Conservation (phyloP, 2,888 invertebrate species). For the Smittia aterrima region DNA sequence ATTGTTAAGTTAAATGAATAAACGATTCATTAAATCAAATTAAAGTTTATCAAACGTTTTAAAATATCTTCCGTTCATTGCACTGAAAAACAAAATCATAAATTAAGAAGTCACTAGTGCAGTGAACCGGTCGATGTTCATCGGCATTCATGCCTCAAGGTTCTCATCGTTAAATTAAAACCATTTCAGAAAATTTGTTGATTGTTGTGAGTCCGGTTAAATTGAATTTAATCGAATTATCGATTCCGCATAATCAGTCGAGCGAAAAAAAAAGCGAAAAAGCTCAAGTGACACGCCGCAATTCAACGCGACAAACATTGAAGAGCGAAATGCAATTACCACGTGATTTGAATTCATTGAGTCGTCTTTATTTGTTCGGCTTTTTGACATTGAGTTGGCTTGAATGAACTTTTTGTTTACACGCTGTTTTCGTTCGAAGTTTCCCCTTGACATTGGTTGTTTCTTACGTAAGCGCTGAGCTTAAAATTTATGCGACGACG, state of each 20-base stretch:
- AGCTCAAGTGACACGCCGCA: not conserved
- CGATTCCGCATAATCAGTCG: not conserved
- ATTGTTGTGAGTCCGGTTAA: not conserved
- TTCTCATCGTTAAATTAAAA: too few relatives aligned
- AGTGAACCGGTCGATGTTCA: too few relatives aligned
- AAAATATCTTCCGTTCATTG: too few relatives aligned
- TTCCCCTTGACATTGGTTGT: constrained; percentile 12
- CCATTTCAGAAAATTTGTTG: not conserved
- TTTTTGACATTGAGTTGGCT: not conserved
- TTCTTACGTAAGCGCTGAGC: not conserved
- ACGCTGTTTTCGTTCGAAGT: not conserved
- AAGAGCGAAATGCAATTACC: not conserved
- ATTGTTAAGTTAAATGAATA: too few relatives aligned
- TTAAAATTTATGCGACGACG: too few relatives aligned
- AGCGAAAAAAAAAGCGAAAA: not conserved
- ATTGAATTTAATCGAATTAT: not conserved
- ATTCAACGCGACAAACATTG: not conserved
- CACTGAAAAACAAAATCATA: too few relatives aligned
- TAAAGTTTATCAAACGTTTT: too few relatives aligned
- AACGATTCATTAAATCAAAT: too few relatives aligned
- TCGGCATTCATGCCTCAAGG: too few relatives aligned
- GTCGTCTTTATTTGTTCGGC: not conserved
- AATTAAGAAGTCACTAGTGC: too few relatives aligned
- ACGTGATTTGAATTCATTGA: constrained; percentile 1
- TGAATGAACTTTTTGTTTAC: constrained; percentile 11